Base-by-base conservation (phyloP, 2,888 invertebrate genomes). In the Zaprionus bogoriensis region DNA sequence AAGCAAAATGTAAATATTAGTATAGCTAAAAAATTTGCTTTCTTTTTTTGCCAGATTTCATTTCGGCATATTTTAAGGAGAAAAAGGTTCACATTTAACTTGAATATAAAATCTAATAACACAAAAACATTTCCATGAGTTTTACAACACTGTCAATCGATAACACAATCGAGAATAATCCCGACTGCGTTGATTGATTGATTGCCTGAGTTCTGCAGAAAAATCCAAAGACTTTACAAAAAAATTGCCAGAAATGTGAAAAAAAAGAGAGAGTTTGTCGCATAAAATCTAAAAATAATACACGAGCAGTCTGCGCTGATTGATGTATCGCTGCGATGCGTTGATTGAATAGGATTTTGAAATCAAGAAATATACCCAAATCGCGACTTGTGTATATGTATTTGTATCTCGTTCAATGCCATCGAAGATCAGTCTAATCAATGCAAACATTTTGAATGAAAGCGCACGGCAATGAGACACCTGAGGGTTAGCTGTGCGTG, bases 381-480 rank as follows among this genome's bases (percentile, higher is more conserved):
- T 36, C 12, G 7, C 6, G 28, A 30, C 9, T 12, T 19, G 12
- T 20, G 27, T 3, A n/a, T n/a, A n/a, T n/a, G n/a, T n/a, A n/a
- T n/a, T n/a, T 6, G 9, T n/a, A 1, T 14, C 30, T 46, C 46
- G 12, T 10, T 17, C 4, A 22, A 10, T 25, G 25, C 20, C 28
- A 41, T 51, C 28, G 51, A 7, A 20, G 28, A 61, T 67, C 51
- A 41, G 25, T 7, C 44, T 23, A 52, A 48, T 52, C 44, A 62
- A 68, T 39, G 41, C 32, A 38, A 44, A 45, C 12, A 9, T 53
- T 68, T 67, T 45, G 52, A 48, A 55, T 57, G 39, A 47, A 62
- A 27, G 27, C 27, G 17, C 39, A 45, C 30, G 25, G 50, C 54
- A 51, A 53, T 48, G 67, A 67, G n/a, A n/a, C n/a, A n/a, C n/a